These are phyloP conservation scores for Lutraria rhynchaena DNA, from an alignment of 1,140 invertebrate genomes.

Conservation along the genomic window DNA sequence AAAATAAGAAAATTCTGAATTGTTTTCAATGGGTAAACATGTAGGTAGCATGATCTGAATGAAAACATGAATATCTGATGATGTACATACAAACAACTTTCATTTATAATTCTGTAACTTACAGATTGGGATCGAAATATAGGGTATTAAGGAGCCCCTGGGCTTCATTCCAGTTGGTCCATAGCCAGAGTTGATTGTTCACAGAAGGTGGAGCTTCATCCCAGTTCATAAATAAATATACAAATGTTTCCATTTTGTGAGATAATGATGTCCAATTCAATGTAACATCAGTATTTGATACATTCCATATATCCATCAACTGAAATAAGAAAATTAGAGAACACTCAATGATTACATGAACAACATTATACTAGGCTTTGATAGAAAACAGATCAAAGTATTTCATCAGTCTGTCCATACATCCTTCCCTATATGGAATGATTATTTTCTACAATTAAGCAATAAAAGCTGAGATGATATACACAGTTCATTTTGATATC, in stretches of 20 bases:
- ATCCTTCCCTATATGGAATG: too few relatives aligned
- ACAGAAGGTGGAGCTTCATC: not conserved
- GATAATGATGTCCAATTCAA: constrained; percentile 19
- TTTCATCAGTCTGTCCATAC: not conserved
- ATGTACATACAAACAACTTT: too few relatives aligned
- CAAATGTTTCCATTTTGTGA: constrained; percentile 13
- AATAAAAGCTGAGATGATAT: not conserved
- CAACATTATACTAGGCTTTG: not conserved
- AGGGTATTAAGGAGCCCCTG: not conserved
- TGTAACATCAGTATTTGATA: constrained; percentile 2
- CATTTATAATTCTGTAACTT: too few relatives aligned
- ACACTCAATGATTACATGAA: not conserved
- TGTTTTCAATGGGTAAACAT: too few relatives aligned
- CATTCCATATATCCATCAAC: constrained; percentile 28
- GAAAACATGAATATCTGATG: too few relatives aligned
- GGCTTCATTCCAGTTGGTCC: constrained; percentile 4
- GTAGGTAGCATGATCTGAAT: too few relatives aligned
- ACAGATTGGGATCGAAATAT: constrained; percentile 18
- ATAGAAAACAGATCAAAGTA: not conserved
- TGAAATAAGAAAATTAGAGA: not conserved
- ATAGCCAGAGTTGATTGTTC: not conserved
- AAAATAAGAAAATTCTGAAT: too few relatives aligned
- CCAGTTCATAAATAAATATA: constrained; percentile 15
- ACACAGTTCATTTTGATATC: not conserved
- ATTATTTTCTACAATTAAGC: too few relatives aligned